A percentile compares a stretch with the other conserved stretches of the same genome.
Evolutionary conservation across 2,113 vertebrate species (phyloP).

Genomic region (Pteropus alecto): DNA sequence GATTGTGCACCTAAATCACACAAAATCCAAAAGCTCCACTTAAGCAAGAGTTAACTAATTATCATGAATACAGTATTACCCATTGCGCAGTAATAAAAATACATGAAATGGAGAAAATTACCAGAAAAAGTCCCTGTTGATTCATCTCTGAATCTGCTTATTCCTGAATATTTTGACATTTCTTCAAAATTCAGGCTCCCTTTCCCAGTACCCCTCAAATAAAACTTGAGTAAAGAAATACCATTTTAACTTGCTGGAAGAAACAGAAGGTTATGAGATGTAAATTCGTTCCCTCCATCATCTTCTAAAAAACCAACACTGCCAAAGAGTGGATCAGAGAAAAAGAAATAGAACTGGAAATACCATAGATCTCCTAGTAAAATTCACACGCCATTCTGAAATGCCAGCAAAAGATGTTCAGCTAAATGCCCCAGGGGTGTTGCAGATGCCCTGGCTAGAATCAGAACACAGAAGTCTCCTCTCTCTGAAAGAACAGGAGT

Average conservation of each 20-base stretch:
- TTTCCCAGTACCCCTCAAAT: neutral
- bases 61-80: neutral
- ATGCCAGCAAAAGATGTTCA: conserved; percentile 13
- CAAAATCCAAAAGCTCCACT: neutral
- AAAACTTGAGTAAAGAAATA: neutral
- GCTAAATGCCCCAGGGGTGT: neutral
- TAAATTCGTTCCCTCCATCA: neutral
- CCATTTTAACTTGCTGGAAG: neutral
- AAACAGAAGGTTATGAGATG: neutral
- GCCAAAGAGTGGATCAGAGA: neutral
- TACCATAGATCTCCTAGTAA: neutral
- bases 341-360: neutral
- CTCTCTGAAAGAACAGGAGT: neutral
- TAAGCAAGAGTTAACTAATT: conserved; percentile 5
- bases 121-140: neutral
- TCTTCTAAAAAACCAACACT: neutral
- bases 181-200: neutral
- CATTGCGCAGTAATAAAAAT: neutral
- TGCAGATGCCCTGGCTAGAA: neutral
- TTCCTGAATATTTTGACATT: neutral
- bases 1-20: neutral
- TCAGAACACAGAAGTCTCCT: neutral
- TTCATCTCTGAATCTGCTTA: conserved; percentile 22
- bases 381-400: conserved; percentile 45
- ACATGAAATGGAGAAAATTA: neutral